Evolutionary conservation across 2,113 vertebrate species (phyloP).

Genomic region (Salminus brasiliensis): DNA sequence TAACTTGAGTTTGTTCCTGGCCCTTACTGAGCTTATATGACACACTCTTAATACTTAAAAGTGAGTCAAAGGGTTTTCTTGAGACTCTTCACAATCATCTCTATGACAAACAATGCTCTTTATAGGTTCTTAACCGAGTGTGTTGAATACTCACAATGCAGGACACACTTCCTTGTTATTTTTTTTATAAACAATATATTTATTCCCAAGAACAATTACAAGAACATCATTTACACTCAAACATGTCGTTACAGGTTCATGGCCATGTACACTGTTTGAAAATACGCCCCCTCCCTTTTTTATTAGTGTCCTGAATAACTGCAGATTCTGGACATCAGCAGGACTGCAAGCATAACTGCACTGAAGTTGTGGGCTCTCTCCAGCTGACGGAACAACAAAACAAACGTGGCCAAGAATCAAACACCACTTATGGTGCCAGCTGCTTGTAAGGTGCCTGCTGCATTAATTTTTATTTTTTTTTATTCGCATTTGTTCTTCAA

Average conservation of each 20-base stretch:
- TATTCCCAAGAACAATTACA: constrained; percentile 41
- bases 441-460: neutral
- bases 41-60: no score
- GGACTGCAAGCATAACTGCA: neutral
- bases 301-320: neutral
- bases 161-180: neutral
- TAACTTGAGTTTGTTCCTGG: no score
- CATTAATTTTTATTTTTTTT: neutral
- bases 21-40: no score
- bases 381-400: neutral
- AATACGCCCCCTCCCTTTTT: no score
- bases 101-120: no score
- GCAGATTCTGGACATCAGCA: no score
- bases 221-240: constrained; percentile 24
- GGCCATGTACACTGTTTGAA: neutral
- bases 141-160: neutral
- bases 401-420: neutral
- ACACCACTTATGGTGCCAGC: neutral
- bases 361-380: neutral
- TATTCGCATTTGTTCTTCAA: neutral
- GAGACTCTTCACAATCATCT: no score
- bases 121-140: no score
- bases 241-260: neutral
- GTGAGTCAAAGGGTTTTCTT: no score
- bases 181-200: constrained; percentile 43